Base-by-base conservation (phyloP, 2,797 vertebrate species). In the Agapornis canus region DNA sequence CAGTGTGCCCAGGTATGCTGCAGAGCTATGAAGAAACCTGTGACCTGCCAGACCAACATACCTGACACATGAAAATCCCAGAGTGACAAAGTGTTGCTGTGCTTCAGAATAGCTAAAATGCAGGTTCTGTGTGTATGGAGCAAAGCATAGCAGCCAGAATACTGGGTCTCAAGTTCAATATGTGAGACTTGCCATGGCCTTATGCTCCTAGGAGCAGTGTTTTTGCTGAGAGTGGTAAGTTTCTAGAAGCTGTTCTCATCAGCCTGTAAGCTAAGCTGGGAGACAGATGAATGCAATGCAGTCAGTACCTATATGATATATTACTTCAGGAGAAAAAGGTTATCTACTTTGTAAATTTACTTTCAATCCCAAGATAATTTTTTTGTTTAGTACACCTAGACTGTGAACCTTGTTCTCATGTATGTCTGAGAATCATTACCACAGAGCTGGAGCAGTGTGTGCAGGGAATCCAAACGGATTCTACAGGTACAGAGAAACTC, bases 261-360 rank as follows among this genome's bases (percentile, higher is more conserved):
- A 92, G 18, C 48, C 56, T 29, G n/a, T 69, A 60, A 81, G 71
- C 60, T 92, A 59, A 78, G 79, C 82, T 77, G 51, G 40, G 89
- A 59, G 54, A 86, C 73, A 82, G 73, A 86, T 87, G 81, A 80
- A 94, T 90, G 86, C 64, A 68, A 40, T 45, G 45, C 56, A 82
- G n/a, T 63, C 80, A 72, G 56, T 43, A 85, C 60, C 75, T 61
- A 11, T 65, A 37, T 91, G 80, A 90, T 89, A 35, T 51, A 88
- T 91, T 86, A 77, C 75, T 57, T 85, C 32, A 64, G 71, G 57
- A 52, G 80, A 83, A 60, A 86, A 89, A 82, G 80, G 72, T 93
- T 95, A 94, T 89, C 78, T 93, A 7, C 75, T 89, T 22, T 31
- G 86, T 94, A 92, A 92, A 84, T 93, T 93, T 96, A 49, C 81